Evolutionary conservation across 2,888 invertebrate genomes (phyloP).

Genomic region (Drosophila mulleri): DNA sequence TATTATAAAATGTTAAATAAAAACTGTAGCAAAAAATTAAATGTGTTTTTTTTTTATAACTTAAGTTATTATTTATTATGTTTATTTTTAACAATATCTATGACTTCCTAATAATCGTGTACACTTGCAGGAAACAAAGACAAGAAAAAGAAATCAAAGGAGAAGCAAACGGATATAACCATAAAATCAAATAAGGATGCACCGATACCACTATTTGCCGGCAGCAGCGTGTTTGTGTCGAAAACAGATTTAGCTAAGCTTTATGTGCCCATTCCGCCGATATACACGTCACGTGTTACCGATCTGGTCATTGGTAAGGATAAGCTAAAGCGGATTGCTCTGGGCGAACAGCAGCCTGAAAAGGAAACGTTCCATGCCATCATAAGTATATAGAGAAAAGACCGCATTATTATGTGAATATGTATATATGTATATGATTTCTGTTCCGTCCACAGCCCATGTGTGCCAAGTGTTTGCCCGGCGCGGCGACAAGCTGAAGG

Average conservation of each 20-base stretch:
- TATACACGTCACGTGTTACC: slow-evolving; percentile 83
- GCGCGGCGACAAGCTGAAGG: slow-evolving; percentile 75
- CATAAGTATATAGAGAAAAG: slow-evolving; percentile 77
- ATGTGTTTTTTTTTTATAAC: slow-evolving; percentile 27
- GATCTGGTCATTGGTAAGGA: slow-evolving; percentile 83
- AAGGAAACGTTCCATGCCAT: slow-evolving; percentile 77
- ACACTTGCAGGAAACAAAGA: slow-evolving; percentile 9
- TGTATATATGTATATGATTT: not conserved
- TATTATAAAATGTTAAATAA: slow-evolving; percentile 30
- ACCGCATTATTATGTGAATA: not conserved
- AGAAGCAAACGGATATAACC: slow-evolving; percentile 14
- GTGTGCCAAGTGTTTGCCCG: slow-evolving; percentile 83
- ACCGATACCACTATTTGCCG: slow-evolving; percentile 82
- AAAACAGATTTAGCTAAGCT: slow-evolving; percentile 82
- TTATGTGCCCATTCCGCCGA: slow-evolving; percentile 81
- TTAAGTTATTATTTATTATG: slow-evolving; percentile 19
- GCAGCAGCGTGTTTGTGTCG: slow-evolving; percentile 82
- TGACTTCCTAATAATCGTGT: not conserved
- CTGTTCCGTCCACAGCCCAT: slow-evolving; percentile 75
- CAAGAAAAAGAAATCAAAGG: not conserved
- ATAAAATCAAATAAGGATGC: slow-evolving; percentile 20
- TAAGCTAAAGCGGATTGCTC: slow-evolving; percentile 67
- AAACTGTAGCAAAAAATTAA: slow-evolving; percentile 23
- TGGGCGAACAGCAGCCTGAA: slow-evolving; percentile 64
- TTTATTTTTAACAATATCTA: not conserved